phyloP scores from a whole-genome alignment of 37 sponge, comb jelly and placozoan genomes.

The Hormiphora californensis region DNA sequence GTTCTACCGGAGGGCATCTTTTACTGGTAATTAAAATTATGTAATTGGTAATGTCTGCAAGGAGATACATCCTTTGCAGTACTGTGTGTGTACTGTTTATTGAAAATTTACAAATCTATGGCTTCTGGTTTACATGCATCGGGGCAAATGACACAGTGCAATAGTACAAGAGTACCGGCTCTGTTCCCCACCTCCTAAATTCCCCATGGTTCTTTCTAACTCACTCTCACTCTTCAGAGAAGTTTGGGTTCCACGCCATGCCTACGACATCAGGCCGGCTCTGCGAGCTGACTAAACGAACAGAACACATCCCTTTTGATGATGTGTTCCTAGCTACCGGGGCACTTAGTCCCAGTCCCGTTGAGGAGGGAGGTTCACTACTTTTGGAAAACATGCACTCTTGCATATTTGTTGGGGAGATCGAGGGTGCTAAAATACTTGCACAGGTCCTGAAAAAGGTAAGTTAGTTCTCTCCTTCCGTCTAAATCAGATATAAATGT shows the following conservation, averaged over 20 bases:
- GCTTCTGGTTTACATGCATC: too few relatives aligned
- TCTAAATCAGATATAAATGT: not conserved
- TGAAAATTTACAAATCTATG: too few relatives aligned
- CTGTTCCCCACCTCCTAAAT: not conserved
- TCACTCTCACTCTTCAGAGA: constrained; percentile 14
- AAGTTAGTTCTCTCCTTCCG: not conserved
- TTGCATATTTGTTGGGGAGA: constrained; percentile 35
- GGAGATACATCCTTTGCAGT: too few relatives aligned
- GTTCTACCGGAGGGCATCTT: constrained; percentile 9
- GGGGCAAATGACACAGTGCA: too few relatives aligned
- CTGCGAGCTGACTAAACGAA: not conserved
- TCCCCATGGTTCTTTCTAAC: not conserved
- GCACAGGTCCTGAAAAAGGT: constrained; percentile 48
- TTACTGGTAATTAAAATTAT: constrained; percentile 33
- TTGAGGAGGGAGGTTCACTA: constrained; percentile 4
- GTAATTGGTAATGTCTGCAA: too few relatives aligned
- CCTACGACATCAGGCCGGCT: constrained; percentile 3
- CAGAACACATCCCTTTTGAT: constrained; percentile 32
- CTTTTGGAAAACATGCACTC: not conserved
- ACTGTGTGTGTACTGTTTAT: too few relatives aligned
- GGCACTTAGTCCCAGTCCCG: not conserved
- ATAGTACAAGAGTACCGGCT: too few relatives aligned
- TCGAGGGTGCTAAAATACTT: constrained; percentile 1
- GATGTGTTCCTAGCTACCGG: constrained; percentile 50
- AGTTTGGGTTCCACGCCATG: constrained; percentile 33